Evolutionary conservation across 37 sponge, comb jelly and placozoan genomes (phyloP), one percentile per base, ranked within the genome.

Genomic region (Tethya wilhelma): DNA sequence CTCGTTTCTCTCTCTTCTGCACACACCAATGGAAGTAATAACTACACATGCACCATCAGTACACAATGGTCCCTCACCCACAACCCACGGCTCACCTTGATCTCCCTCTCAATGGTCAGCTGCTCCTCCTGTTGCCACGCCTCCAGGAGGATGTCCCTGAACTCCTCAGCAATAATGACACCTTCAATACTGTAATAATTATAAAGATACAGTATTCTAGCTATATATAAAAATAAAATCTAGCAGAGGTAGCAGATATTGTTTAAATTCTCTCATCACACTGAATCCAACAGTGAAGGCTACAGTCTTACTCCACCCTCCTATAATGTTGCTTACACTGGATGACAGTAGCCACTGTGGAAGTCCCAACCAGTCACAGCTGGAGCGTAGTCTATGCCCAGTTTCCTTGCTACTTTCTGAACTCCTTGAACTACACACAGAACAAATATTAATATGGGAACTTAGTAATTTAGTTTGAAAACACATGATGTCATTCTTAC

Each of bases 321-420:
- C 12, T 26, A 7, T n/a, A 23, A 67, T 67, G 45, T 26, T 12
- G 20, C 86, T 46, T 74, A 93, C 89, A 93, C 71, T 38, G 99
- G 99, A 41, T 84, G 82, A 38, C 84, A 83, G 43, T 79, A 71
- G 5, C 96, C 83, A 29, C 90, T 46, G 70, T 89, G 92, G 79
- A 92, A 93, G 58, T 98, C 99, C 95, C 97, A 98, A 34, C 99
- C 99, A 32, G 84, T 68, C 86, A 96, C 87, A 28, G 93, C 96
- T 29, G 84, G 83, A 22, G 93, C 96, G 64, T 78, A 93, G 85
- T 96, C 96, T 36, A 98, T 92, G 29, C 64, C 84, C 44, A 98
- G 88, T 30, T 89, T 88, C 29, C 84, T 78, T 8, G 96, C 94
- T 3, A 98, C 80, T 33, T 55, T 79, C 49, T 86, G 82, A 31